Conservation (phyloP, 1,140 invertebrate genomes). For the Leptinotarsa undecemlineata region DNA sequence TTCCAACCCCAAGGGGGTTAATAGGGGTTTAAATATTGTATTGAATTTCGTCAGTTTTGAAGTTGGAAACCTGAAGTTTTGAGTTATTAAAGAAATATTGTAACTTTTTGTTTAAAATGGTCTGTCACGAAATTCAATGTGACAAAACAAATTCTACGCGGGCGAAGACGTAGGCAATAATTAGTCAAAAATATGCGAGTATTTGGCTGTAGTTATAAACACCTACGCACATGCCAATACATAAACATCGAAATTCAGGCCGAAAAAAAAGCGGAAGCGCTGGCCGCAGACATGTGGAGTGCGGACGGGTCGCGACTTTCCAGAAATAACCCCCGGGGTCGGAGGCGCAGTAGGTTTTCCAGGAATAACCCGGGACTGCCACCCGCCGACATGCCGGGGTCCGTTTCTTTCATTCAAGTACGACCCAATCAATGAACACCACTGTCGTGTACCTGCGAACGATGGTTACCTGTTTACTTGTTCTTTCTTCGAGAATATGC, state of each 20-base stretch:
- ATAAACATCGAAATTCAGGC: not conserved
- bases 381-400: not conserved
- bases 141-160: too few relatives aligned
- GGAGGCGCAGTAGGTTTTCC: not conserved
- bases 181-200: too few relatives aligned
- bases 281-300: slow-evolving; percentile 4
- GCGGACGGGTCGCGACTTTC: not conserved
- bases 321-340: slow-evolving; percentile 1
- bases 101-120: too few relatives aligned
- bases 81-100: too few relatives aligned
- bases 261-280: slow-evolving; percentile 5
- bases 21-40: too few relatives aligned
- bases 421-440: not conserved
- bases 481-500: not conserved
- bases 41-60: too few relatives aligned
- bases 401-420: not conserved
- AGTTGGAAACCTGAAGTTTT: too few relatives aligned
- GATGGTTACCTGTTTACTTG: slow-evolving; percentile 1
- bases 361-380: slow-evolving; percentile 1
- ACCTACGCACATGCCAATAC: not conserved
- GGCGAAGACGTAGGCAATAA: too few relatives aligned
- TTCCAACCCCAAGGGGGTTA: too few relatives aligned
- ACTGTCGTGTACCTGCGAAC: not conserved
- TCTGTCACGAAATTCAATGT: too few relatives aligned
- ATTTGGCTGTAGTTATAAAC: too few relatives aligned